Conservation (phyloP, 2,113 vertebrate genomes). For the Pelusios castaneus region DNA sequence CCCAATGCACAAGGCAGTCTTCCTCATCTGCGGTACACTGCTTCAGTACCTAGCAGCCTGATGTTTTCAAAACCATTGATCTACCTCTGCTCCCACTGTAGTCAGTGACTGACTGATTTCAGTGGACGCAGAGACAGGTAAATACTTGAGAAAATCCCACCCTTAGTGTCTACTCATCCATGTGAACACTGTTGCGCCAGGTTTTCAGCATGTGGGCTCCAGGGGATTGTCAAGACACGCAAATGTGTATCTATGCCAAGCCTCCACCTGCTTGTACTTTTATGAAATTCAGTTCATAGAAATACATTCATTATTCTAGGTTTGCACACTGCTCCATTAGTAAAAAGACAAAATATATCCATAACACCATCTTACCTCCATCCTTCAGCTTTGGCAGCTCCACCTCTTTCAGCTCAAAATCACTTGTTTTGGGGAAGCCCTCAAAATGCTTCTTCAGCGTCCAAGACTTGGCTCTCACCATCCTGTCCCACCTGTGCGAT, state of each 20-base stretch:
- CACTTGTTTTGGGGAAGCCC: conserved; percentile 78
- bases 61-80: neutral
- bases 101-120: neutral
- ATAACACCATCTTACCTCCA: conserved; percentile 78
- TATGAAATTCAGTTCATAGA: neutral
- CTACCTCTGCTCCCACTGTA: accelerated
- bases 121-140: neutral
- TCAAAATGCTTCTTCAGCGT: conserved; percentile 85
- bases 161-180: neutral
- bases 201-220: neutral
- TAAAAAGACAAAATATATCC: neutral
- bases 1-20: no score
- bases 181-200: neutral
- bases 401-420: conserved; percentile 84
- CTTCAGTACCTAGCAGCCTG: no score
- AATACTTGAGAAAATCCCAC: neutral
- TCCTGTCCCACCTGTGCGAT: conserved; percentile 57
- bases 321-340: accelerated
- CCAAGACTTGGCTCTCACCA: conserved; percentile 83
- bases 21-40: no score
- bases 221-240: neutral
- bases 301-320: neutral
- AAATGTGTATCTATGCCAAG: accelerated
- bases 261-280: neutral
- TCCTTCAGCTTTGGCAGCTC: conserved; percentile 83